Evolutionary conservation across 64 coral and sea anemone species (phyloP).

Genomic region (Stichodactyla mertensii): DNA sequence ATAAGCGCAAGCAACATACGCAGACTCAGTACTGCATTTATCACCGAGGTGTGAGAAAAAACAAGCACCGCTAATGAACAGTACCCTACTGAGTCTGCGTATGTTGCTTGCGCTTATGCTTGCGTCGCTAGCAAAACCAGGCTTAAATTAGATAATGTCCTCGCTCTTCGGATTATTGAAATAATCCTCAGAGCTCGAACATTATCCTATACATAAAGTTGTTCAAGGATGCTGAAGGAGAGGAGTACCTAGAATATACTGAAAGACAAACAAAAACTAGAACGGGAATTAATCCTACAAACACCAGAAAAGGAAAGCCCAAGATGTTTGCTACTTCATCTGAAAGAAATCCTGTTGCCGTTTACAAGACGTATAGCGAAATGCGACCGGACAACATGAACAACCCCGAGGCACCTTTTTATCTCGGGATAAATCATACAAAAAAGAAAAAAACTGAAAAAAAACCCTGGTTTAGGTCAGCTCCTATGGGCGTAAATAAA

Average conservation of each 20-base stretch:
- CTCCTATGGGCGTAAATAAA: slow-evolving; percentile 16
- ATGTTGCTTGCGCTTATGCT: too few species aligned
- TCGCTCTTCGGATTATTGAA: too few species aligned
- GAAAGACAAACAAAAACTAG: slow-evolving; percentile 54
- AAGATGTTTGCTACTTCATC: slow-evolving; percentile 22
- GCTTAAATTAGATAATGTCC: too few species aligned
- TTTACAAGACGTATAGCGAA: slow-evolving; percentile 37
- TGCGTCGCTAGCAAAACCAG: too few species aligned
- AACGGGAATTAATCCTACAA: slow-evolving; percentile 9
- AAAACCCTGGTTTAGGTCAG: slow-evolving; percentile 8
- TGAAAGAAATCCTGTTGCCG: slow-evolving; percentile 33
- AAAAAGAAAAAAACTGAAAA: slow-evolving; percentile 9
- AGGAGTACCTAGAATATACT: slow-evolving; percentile 48
- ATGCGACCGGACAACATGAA: slow-evolving; percentile 25
- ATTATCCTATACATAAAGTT: too few species aligned
- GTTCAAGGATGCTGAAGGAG: slow-evolving; percentile 37
- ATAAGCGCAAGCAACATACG: too few species aligned
- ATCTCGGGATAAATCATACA: slow-evolving; percentile 25
- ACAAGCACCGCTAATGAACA: too few species aligned
- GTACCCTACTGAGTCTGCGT: too few species aligned
- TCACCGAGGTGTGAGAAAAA: too few species aligned
- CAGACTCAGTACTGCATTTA: too few species aligned
- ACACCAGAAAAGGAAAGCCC: slow-evolving; percentile 7
- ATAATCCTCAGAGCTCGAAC: too few species aligned
- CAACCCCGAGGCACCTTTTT: slow-evolving; percentile 36